Conservation (phyloP, 64 coral and sea anemone species). For the Pocillopora verrucosa region DNA sequence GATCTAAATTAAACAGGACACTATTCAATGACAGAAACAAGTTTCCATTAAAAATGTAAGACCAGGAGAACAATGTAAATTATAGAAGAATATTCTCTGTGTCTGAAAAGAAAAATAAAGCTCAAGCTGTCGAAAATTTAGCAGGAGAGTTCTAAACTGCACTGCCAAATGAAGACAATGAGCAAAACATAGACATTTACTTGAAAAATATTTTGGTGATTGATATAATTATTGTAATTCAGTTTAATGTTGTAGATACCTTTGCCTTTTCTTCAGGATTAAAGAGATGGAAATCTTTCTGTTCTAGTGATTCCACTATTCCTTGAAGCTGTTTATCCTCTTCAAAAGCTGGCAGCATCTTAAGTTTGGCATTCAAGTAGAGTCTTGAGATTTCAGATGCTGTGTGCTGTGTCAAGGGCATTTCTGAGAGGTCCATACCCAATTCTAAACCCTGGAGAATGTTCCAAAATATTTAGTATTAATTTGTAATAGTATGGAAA, state of each 20-base stretch:
- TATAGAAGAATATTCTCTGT: no score
- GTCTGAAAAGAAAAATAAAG: no score
- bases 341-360: background rate
- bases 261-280: constrained; percentile 36
- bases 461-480: background rate
- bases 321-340: constrained; percentile 4
- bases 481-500: background rate
- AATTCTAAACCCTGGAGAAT: constrained; percentile 16
- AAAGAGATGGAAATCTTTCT: constrained; percentile 37
- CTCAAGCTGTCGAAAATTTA: no score
- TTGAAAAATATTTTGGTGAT: background rate
- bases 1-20: constrained; percentile 31
- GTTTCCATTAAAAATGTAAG: background rate
- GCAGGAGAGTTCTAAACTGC: no score
- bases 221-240: background rate
- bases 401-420: constrained; percentile 49
- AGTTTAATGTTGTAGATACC: background rate
- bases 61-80: no score
- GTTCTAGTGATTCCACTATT: constrained; percentile 29
- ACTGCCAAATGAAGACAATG: no score
- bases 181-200: no score
- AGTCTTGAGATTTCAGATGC: constrained; percentile 53
- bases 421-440: constrained; percentile 42
- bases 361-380: constrained; percentile 32
- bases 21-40: background rate